Base-by-base conservation (phyloP, 2,797 vertebrate genomes). In the Danio choprae region DNA sequence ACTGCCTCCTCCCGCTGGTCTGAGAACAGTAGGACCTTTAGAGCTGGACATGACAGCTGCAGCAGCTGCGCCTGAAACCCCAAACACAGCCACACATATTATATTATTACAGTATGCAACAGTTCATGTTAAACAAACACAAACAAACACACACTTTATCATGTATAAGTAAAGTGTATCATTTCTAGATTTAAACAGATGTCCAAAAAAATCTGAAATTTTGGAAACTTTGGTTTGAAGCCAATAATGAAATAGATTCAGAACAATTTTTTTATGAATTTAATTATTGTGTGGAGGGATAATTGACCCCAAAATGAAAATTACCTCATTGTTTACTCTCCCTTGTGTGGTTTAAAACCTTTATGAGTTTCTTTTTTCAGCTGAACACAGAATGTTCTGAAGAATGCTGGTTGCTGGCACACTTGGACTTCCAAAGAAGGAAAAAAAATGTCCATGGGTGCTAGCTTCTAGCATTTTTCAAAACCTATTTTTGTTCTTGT, bases 41-140 rank as follows among this genome's bases (percentile, higher is more conserved):
- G 96, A 95, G 86, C 96, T 98, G 72, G 97, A 99, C 95, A 99
- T 99, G 76, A 98, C 97, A 46, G 98, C 97, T 83, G 98, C 98
- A 74, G 97, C 97, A 0, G 96, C 97, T 67, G 98, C 97, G 77
- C 98, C 98, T 99, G 67, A 60, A 81, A 87, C 16, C 11, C 20
- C 36, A 68, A 73, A 68, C 8, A n/a, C 41, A 80, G 9, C 53
- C 1, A 79, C 13, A 48, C 41, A 51, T 36, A 38, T 59, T 18
- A 63, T 43, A 44, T 0, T 0, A 4, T 71, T 69, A 8, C 53
- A 48, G 8, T 40, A 12, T 4, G 1, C 11, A 50, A 50, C 46
- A 22, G 13, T 72, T 72, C n/a, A 29, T 4, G 11, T 36, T 18
- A 38, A 40, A 8, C 44, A 70, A 38, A 68, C 43, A 67, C 13